Conservation (phyloP, 2,797 vertebrate species). For the Parambassis ranga region DNA sequence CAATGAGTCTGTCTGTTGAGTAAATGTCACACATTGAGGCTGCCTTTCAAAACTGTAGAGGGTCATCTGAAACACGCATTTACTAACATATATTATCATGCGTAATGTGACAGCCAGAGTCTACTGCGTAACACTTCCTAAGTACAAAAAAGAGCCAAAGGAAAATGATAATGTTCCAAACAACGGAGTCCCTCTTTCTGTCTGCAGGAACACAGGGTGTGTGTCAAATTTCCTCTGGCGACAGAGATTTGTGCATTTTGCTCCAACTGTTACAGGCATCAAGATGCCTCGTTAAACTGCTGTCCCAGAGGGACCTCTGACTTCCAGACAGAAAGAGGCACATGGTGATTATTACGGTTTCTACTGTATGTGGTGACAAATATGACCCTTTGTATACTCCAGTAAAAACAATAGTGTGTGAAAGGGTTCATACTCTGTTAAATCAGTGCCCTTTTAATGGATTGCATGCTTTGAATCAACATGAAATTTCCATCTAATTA, state of each 20-base stretch:
- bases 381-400: not conserved
- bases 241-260: not conserved
- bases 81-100: conserved; percentile 62
- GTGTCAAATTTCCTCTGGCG: not conserved
- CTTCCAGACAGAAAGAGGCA: not conserved
- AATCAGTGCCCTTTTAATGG: not conserved
- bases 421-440: not conserved
- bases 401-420: not conserved
- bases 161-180: not conserved
- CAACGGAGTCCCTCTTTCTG: conserved; percentile 27
- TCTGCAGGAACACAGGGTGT: not conserved
- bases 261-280: not conserved
- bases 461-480: not conserved
- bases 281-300: not conserved
- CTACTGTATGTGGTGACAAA: not conserved
- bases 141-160: not conserved
- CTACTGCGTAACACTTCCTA: not conserved
- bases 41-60: conserved; percentile 15
- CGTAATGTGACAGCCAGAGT: conserved; percentile 24
- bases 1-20: conserved; percentile 40
- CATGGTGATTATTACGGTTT: not conserved
- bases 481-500: too few relatives aligned
- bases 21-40: conserved; percentile 47
- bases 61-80: conserved; percentile 48
- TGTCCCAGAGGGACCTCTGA: not conserved